Conservation (phyloP, 2,888 invertebrate genomes). For the Drosophila cracens region DNA sequence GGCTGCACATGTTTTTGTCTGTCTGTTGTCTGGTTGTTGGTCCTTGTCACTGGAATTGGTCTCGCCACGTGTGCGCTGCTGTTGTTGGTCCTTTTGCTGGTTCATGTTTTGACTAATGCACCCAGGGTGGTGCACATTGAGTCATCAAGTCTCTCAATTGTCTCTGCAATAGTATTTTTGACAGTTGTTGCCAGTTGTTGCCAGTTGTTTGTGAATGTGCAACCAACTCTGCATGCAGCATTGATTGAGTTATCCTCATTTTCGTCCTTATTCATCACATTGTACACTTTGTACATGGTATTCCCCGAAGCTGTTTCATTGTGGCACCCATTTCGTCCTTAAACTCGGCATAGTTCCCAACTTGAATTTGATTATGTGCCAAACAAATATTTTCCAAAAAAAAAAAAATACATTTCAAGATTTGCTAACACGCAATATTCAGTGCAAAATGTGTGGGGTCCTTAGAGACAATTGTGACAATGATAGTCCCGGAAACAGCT, state of each 20-base stretch:
- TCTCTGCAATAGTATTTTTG: constrained; percentile 56
- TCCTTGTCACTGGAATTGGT: constrained; percentile 31
- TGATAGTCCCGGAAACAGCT: constrained; percentile 62
- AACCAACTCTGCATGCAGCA: constrained; percentile 62
- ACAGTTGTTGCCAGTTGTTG: constrained; percentile 42
- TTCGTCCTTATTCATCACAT: constrained; percentile 34
- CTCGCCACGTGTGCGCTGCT: constrained; percentile 46
- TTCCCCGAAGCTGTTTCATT: constrained; percentile 47
- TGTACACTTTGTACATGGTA: background rate
- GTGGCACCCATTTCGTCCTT: constrained; percentile 10
- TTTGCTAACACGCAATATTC: constrained; percentile 13
- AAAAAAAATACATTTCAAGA: constrained; percentile 14
- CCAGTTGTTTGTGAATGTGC: constrained; percentile 25
- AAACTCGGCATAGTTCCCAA: constrained; percentile 24
- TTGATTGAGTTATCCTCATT: constrained; percentile 67
- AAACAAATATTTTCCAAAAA: constrained; percentile 34
- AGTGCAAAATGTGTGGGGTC: constrained; percentile 48
- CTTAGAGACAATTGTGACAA: constrained; percentile 41
- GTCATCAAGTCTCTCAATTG: constrained; percentile 63
- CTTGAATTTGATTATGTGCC: constrained; percentile 45
- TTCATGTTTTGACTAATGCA: constrained; percentile 65
- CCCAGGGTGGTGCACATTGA: constrained; percentile 69
- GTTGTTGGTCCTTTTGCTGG: constrained; percentile 13
- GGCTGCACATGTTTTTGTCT: constrained; percentile 62
- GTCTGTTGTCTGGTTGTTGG: constrained; percentile 10